Base-by-base conservation (phyloP, 2,888 invertebrate species). In the Mechanitis messenoides region DNA sequence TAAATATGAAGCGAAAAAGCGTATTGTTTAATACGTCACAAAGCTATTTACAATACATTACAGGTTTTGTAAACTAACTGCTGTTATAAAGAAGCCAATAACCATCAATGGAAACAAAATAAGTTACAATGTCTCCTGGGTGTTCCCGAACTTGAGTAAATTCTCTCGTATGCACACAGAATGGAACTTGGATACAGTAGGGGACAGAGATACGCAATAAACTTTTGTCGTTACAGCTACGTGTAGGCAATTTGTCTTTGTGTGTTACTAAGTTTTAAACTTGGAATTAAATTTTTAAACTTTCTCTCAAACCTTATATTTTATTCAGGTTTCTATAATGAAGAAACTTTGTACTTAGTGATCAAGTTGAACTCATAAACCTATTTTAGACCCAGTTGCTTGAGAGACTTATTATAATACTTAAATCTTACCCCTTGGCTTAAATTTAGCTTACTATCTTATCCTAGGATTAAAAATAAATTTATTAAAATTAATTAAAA, bases 61-160 rank as follows among this genome's bases (percentile, higher is more conserved):
- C 6, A 35, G 35, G 3, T 35, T 35, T 6, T 5, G 35, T 35
- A 35, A 5, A 35, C 35, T 35, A 35, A 35, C 35, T 35, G 3
- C 35, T 3, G 35, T 35, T 35, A 35, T 35, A 35, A 35, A 35
- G 6, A 6, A 35, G 35, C 6, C 35, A 35, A 35, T 35, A 35
- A 35, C 20, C 35, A n/a, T 35, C 28, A 2, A 42, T 53, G 55
- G 45, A 63, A 60, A 12, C 7, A 31, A 45, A 53, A 31, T n/a
- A 53, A 60, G 58, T 50, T 28, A 58, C 60, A 63, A 68, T 65
- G 60, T 61, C 63, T 54, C 67, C 58, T 45, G 55, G 66, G 63
- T 65, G 63, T 60, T 58, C 9, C 61, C 55, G 60, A 70, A 66
- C 63, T 65, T 61, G 63, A 67, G 53, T 56, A 65, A 66, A 59